Conservation (phyloP, 2,113 vertebrate genomes). For the Cariama cristata region DNA sequence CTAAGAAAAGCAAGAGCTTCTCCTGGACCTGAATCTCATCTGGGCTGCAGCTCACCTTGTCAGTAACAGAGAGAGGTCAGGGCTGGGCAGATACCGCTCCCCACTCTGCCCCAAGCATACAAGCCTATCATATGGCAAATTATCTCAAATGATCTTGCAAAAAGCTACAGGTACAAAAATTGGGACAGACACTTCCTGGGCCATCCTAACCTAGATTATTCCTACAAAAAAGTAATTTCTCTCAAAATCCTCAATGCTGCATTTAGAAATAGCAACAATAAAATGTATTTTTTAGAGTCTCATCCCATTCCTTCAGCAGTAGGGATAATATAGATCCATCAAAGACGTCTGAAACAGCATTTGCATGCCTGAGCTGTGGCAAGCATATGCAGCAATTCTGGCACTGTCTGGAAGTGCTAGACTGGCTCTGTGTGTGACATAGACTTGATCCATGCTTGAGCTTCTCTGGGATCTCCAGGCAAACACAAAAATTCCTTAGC, state of each 20-base stretch:
- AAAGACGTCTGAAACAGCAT: neutral
- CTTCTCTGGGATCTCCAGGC: neutral
- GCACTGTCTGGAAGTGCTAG: neutral
- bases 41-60: neutral
- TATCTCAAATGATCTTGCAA: neutral
- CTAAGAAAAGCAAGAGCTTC: neutral
- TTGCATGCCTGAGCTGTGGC: neutral
- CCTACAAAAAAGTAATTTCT: neutral
- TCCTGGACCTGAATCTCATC: neutral
- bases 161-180: neutral
- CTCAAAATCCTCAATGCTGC: neutral
- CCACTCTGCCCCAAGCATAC: neutral
- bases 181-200: neutral
- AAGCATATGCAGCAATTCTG: accelerated
- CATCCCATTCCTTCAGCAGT: neutral
- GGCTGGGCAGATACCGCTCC: neutral
- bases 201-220: neutral
- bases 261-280: neutral
- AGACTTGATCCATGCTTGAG: neutral
- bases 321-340: neutral
- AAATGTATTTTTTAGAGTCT: neutral
- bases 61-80: neutral
- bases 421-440: neutral
- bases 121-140: neutral
- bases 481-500: neutral